Evolutionary conservation across 2,113 vertebrate species (phyloP).

Genomic region (Otocyon megalotis): DNA sequence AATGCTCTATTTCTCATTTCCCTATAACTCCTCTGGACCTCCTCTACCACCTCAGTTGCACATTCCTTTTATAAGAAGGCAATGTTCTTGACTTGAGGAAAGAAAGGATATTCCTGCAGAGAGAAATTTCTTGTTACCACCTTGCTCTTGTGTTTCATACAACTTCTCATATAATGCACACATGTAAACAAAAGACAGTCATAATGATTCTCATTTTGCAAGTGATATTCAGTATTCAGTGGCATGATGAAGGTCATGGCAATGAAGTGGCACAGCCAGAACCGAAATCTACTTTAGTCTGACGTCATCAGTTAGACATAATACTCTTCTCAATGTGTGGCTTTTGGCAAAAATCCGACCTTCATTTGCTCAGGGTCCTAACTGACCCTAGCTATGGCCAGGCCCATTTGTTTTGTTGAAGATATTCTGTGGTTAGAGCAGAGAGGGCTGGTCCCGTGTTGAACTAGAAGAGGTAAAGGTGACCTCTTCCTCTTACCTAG

Average conservation of each 20-base stretch:
- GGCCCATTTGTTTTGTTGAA: neutral
- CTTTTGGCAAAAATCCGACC: neutral
- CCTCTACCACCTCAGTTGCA: accelerated
- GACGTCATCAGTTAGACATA: neutral
- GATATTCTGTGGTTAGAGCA: neutral
- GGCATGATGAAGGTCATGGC: neutral
- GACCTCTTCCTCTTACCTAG: neutral
- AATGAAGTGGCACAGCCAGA: too few relatives aligned
- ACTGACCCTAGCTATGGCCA: neutral
- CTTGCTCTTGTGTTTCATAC: neutral
- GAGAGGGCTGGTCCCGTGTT: neutral
- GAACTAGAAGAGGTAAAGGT: neutral
- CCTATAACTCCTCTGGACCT: neutral
- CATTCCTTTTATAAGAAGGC: neutral
- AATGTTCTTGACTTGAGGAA: neutral
- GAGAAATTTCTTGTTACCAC: neutral
- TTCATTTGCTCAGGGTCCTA: neutral
- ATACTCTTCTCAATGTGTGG: neutral
- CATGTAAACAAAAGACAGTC: neutral
- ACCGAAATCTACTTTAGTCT: neutral
- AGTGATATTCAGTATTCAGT: neutral
- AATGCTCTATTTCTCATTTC: neutral
- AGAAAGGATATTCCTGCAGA: neutral
- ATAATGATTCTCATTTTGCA: neutral
- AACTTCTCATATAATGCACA: neutral